Percentiles rank a stretch among this genome's conserved stretches.
These are phyloP conservation scores for Thalassoma bifasciatum DNA, from an alignment of 2,113 vertebrate genomes.

Conservation along the genomic window DNA sequence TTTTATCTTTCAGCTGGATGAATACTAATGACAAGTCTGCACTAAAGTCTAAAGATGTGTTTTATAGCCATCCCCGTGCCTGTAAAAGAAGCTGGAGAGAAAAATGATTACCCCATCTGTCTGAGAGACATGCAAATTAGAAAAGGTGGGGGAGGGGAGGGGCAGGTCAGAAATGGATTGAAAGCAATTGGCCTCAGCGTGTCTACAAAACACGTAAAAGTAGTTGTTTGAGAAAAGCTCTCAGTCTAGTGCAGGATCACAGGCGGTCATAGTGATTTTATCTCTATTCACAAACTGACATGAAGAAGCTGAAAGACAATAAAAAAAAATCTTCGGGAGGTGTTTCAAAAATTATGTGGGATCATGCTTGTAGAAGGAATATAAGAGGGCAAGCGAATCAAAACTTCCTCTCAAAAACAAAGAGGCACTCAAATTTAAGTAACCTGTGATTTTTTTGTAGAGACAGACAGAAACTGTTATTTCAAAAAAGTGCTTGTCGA, in stretches of 20 bases:
- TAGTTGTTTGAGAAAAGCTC: constrained; percentile 21
- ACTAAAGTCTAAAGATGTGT: constrained; percentile 41
- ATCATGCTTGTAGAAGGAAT: neutral
- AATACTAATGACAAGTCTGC: constrained; percentile 67
- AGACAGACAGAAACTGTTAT: too few species aligned
- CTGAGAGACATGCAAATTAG: constrained; percentile 65
- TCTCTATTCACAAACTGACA: too few species aligned
- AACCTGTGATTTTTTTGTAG: too few species aligned
- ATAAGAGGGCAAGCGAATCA: neutral
- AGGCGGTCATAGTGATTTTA: neutral
- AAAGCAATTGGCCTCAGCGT: constrained; percentile 16
- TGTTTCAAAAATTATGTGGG: neutral
- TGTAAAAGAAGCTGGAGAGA: constrained; percentile 55
- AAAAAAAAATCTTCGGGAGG: too few species aligned
- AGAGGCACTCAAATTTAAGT: too few species aligned
- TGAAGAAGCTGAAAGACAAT: neutral
- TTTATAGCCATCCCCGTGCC: constrained; percentile 52
- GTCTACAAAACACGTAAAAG: constrained; percentile 11
- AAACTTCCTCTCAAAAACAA: too few species aligned
- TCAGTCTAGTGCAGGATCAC: constrained; percentile 7
- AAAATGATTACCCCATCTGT: constrained; percentile 61
- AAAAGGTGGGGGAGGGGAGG: constrained; percentile 35
- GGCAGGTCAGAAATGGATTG: constrained; percentile 32
- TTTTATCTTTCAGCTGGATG: constrained; percentile 62
- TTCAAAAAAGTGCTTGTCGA: too few species aligned